Base-by-base conservation (phyloP, 2,888 invertebrate genomes). In the Aproaerema taeniolella region DNA sequence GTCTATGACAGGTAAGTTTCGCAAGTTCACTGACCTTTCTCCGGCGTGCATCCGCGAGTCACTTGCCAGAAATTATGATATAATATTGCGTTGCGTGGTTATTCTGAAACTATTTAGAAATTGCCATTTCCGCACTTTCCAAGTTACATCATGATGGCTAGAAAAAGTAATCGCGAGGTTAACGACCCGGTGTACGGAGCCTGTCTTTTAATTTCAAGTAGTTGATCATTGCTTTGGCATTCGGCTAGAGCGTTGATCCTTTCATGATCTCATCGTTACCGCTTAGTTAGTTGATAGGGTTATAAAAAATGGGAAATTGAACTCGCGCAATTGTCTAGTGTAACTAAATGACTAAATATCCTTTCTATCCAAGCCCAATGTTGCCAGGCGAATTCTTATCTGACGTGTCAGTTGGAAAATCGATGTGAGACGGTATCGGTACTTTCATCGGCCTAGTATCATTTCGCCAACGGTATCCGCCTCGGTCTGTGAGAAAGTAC, bases 111-210 rank as follows among this genome's bases (percentile, higher is more conserved):
- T 58, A 59, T 67, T 74, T 74, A 70, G 75, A 76, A 74, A 75
- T 77, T 58, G 61, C 65, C 53, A 67, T 83, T 82, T 85, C 83
- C 81, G 80, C 69, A 79, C 85, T 83, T 83, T 83, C 83, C 71
- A 80, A 69, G 61, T 85, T 83, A 75, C 81, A 70, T 85, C 78
- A 85, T 62, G 63, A 64, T 52, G 56, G 63, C 61, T 67, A 60
- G 61, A 75, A 67, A 66, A 71, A 72, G 50, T 58, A 50, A 51
- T 63, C 52, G 67, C 63, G 68, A 67, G 83, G 72, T 83, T 62
- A 80, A 76, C 64, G 83, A 58, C 79, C 81, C 65, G 45, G 49
- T 59, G 51, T 58, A 61, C 56, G 64, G 61, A 58, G 62, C 61
- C 55, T 52, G 67, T 64, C 61, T 61, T 63, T 60, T 56, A 67